These are phyloP conservation scores for Thymelicus lineola DNA, from an alignment of 2,888 invertebrate genomes.

Conservation along the genomic window DNA sequence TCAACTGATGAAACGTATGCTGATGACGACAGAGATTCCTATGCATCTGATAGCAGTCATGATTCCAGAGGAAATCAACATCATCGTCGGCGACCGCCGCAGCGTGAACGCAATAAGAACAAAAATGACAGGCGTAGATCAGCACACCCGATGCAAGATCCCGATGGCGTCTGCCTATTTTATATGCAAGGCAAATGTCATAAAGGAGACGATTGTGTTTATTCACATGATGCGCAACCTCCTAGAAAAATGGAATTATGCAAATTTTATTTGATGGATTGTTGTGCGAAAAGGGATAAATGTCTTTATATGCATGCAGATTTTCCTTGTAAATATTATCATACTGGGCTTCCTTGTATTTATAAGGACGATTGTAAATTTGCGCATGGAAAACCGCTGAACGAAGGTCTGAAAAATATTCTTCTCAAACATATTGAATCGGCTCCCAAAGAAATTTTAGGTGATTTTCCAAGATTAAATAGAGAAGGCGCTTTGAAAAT, in stretches of 20 bases:
- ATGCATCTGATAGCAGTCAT: slow-evolving; percentile 83
- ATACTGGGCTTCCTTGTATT: slow-evolving; percentile 95
- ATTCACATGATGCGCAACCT: slow-evolving; percentile 92
- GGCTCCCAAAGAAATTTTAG: slow-evolving; percentile 95
- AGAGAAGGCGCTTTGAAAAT: slow-evolving; percentile 89
- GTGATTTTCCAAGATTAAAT: slow-evolving; percentile 94
- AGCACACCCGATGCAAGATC: slow-evolving; percentile 86
- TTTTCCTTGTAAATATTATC: slow-evolving; percentile 98
- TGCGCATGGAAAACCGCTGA: slow-evolving; percentile 95
- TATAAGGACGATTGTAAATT: slow-evolving; percentile 96
- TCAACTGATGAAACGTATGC: slow-evolving; percentile 65
- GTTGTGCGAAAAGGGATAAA: slow-evolving; percentile 97
- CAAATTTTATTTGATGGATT: slow-evolving; percentile 98
- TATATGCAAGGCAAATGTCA: slow-evolving; percentile 96
- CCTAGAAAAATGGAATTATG: slow-evolving; percentile 97
- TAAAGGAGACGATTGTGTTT: slow-evolving; percentile 93
- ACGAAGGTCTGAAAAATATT: slow-evolving; percentile 89
- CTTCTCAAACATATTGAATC: slow-evolving; percentile 93
- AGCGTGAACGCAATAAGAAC: slow-evolving; percentile 81
- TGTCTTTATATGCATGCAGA: slow-evolving; percentile 98
- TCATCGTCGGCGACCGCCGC: slow-evolving; percentile 67
- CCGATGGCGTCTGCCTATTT: slow-evolving; percentile 91
- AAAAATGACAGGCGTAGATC: slow-evolving; percentile 82
- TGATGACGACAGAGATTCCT: slow-evolving; percentile 84
- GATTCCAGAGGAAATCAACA: slow-evolving; percentile 80